phyloP scores from a whole-genome alignment of 2,797 vertebrate genomes.

The Carduelis carduelis region DNA sequence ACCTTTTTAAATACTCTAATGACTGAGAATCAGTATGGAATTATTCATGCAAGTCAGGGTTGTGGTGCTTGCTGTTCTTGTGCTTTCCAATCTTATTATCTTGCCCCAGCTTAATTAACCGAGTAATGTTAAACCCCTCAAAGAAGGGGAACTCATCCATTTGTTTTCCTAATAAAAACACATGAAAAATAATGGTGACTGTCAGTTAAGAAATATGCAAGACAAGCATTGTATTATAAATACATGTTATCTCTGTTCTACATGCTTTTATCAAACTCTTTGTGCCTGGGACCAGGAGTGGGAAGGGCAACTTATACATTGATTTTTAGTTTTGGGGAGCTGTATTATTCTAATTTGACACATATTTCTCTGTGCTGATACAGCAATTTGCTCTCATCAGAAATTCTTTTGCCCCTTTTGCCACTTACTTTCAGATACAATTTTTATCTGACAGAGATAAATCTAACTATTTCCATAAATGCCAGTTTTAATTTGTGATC shows the following conservation, averaged over 20 bases:
- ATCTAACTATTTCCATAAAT: neutral
- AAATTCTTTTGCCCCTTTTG: neutral
- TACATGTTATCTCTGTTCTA: neutral
- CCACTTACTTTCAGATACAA: neutral
- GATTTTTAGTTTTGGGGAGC: neutral
- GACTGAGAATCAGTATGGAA: neutral
- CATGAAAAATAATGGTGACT: neutral
- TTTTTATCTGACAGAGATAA: neutral
- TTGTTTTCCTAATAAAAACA: neutral
- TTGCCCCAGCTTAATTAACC: neutral
- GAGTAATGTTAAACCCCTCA: neutral
- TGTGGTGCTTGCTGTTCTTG: neutral
- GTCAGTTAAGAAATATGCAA: neutral
- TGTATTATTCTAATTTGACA: neutral
- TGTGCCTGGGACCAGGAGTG: neutral
- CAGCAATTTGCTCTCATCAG: neutral
- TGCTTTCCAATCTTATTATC: neutral
- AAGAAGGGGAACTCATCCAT: neutral
- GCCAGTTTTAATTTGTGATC: neutral
- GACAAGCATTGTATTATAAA: neutral
- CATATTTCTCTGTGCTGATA: neutral
- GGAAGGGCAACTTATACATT: neutral
- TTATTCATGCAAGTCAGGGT: neutral
- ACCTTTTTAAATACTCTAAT: neutral
- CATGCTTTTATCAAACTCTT: neutral